Base-by-base conservation (phyloP, 1,140 invertebrate species). In the Ips typographus region DNA sequence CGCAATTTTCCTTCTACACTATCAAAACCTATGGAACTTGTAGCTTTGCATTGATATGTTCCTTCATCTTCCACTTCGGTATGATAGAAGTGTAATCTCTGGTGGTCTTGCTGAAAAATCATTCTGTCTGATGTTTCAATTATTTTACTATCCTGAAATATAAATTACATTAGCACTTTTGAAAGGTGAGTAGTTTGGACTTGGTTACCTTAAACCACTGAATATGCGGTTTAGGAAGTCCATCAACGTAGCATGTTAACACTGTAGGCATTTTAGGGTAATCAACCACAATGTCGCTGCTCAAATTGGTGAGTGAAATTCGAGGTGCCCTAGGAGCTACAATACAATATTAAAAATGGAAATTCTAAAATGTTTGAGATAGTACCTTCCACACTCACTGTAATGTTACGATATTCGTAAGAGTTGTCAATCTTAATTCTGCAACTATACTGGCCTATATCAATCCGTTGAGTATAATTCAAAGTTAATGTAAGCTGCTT, bases 161-260 rank as follows among this genome's bases (percentile, higher is more conserved):
- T 65, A 52, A 6, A 65, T 58, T 1, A 44, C 39, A 36, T 2
- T 37, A 36, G 52, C 37, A 22, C 37, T 55, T 7, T 22, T 8
- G 5, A 38, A 55, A 55, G 36, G 0, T 0, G 22, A 22, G 37
- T 6, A 55, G 8, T n/a, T 6, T 42, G 42, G n/a, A 40, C 40
- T 40, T 42, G 3, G 4, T 59, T 42, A 59, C 57, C 75, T 83
- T 84, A 65, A 73, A 83, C 84, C 84, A 85, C 0, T 55, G 75
- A 1, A 85, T 79, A 2, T 41, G 71, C 2, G 84, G 82, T 55
- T 74, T 72, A 1, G 84, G 84, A 58, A 84, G 78, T 1, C 83
- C 84, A 8, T 66, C 61, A 4, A 72, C 73, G 55, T 74, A 71
- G 60, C 84, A 85, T 6, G 73, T 71, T 44, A 84, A 70, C 40